Base-by-base conservation (phyloP, 2,888 invertebrate genomes). In the Sinotaia quadrata region DNA sequence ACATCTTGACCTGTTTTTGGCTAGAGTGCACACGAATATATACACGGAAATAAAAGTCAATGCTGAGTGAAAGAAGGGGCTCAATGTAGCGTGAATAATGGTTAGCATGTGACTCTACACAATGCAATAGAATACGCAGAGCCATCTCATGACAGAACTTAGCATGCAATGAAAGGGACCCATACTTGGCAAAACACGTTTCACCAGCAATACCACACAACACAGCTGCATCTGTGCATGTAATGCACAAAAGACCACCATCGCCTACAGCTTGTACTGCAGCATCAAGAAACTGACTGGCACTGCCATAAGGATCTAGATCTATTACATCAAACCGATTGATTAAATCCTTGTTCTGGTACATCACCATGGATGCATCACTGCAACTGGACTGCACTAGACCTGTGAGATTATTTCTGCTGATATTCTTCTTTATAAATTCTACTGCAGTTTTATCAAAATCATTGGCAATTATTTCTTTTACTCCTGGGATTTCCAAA, bases 301-400 rank as follows among this genome's bases (percentile, higher is more conserved):
- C 97, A 81, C 96, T 95, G 2, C 99, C 99, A 78, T 98, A 99
- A 0, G 99, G 99, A 89, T 99, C 99, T 68, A 99, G 89, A 88
- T 99, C 99, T 62, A 99, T 92, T 0, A 93, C 95, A 82, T 97
- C 92, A 87, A 97, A 98, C 47, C 93, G 91, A 7, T 93, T 91
- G 2, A 89, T 84, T 29, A 90, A 89, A 27, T 90, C 90, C 61
- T 93, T 92, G 80, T 94, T 93, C 78, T 81, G 76, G 65, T 87
- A 83, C 87, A 88, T 87, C 10, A 87, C 75, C 83, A 86, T 81
- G 0, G 85, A 93, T 56, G 98, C 98, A 91, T 99, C 98, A 76
- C 92, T 92, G 86, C 93, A 93, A 81, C 92, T 94, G 0, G 95
- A 90, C 47, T 90, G 91, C 56, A 99, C 92, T 24, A 95, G 83